These are phyloP conservation scores for Odontomachus brunneus DNA, from an alignment of 1,140 invertebrate species.

Conservation along the genomic window DNA sequence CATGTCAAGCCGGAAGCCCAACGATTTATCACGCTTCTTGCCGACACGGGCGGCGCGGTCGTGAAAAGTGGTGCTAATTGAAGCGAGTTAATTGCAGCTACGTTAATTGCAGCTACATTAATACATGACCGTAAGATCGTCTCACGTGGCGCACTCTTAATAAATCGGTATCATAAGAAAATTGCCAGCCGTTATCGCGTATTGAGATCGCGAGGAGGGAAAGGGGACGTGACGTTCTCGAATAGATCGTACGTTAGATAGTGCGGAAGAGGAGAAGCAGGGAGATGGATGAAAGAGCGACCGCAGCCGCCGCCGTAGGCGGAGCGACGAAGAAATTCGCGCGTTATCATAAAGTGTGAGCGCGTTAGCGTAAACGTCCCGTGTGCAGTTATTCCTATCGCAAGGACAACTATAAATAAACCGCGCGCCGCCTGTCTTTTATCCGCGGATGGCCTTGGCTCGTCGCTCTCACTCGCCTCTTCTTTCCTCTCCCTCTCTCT, in stretches of 20 bases:
- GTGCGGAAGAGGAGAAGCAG: not conserved
- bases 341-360: slow-evolving; percentile 20
- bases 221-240: not conserved
- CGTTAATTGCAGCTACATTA: no score
- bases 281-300: not conserved
- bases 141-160: no score
- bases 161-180: slow-evolving; percentile 9
- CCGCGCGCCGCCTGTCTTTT: slow-evolving; percentile 33
- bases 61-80: slow-evolving; percentile 48
- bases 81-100: slow-evolving; percentile 27
- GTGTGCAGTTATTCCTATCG: slow-evolving; percentile 48
- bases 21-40: slow-evolving; percentile 67
- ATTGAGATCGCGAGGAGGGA: not conserved
- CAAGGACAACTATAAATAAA: slow-evolving; percentile 49
- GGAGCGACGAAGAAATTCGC: slow-evolving; percentile 1
- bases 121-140: not conserved
- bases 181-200: not conserved
- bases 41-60: slow-evolving; percentile 26
- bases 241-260: not conserved
- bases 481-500: slow-evolving; percentile 5
- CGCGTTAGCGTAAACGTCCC: slow-evolving; percentile 30
- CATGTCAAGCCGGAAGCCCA: slow-evolving; percentile 62
- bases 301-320: not conserved
- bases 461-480: not conserved
- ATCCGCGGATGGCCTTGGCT: slow-evolving; percentile 52